Percentiles rank a stretch among this genome's conserved stretches.
Conservation (phyloP, 2,888 invertebrate species). For the Protonemura montana region DNA sequence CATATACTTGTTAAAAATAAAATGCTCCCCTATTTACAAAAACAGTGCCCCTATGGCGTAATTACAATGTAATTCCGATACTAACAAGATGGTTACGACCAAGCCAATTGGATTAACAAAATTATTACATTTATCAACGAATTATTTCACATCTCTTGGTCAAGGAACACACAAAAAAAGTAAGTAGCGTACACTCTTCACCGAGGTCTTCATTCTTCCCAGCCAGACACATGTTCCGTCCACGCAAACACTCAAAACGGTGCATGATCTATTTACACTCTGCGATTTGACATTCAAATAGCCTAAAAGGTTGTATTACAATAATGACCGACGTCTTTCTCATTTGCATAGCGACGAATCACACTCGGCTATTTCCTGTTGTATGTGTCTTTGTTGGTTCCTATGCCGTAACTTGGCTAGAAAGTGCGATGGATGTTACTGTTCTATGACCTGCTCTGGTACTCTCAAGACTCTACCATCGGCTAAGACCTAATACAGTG, state of each 20-base stretch:
- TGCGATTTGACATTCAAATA: constrained; percentile 4
- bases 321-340: neutral
- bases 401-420: neutral
- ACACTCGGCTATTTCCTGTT: constrained; percentile 23
- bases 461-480: neutral
- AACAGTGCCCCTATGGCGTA: no score
- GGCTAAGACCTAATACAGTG: neutral
- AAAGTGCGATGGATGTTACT: neutral
- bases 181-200: neutral
- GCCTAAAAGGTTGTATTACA: constrained; percentile 2
- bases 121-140: neutral
- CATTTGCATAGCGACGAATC: constrained; percentile 17
- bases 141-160: neutral
- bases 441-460: constrained; percentile 15
- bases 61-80: no score
- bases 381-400: neutral
- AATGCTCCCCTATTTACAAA: no score
- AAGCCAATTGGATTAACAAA: neutral
- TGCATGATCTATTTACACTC: neutral
- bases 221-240: no score
- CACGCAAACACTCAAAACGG: neutral
- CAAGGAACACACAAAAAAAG: neutral
- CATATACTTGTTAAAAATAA: no score
- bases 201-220: no score
- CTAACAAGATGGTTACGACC: neutral